Evolutionary conservation across 2,113 vertebrate genomes (phyloP).

Genomic region (Laticauda colubrina): DNA sequence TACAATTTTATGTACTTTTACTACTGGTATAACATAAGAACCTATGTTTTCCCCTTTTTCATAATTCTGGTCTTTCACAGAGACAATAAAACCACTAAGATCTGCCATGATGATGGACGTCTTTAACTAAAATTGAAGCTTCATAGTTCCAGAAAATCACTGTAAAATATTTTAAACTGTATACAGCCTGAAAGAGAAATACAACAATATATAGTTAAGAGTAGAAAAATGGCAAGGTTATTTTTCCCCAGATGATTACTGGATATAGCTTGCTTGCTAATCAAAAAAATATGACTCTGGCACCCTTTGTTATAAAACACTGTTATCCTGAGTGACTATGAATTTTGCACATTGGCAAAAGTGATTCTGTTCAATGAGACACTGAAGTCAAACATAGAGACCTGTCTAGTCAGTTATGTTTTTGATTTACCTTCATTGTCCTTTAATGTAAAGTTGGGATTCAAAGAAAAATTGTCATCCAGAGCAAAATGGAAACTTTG

Average conservation of each 20-base stretch:
- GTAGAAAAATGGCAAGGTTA: not conserved
- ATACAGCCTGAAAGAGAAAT: not conserved
- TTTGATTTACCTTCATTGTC: constrained; percentile 90
- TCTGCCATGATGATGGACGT: not conserved
- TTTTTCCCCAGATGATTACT: not conserved
- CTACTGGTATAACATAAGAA: not conserved
- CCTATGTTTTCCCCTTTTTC: not conserved
- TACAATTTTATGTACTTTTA: not conserved
- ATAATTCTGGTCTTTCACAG: not conserved
- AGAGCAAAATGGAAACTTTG: constrained; percentile 87
- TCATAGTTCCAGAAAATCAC: not conserved
- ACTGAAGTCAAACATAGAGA: not conserved
- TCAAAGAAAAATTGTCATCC: constrained; percentile 78
- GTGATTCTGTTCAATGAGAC: constrained; percentile 23
- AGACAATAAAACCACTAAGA: not conserved
- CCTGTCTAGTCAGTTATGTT: constrained; percentile 12
- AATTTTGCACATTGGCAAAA: not conserved
- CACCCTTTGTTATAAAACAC: constrained; percentile 4
- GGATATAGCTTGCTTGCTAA: constrained; percentile 1
- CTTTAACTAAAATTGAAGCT: not conserved
- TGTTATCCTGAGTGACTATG: not conserved
- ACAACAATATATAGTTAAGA: constrained; percentile 5
- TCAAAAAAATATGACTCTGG: not conserved
- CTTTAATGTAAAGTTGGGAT: constrained; percentile 96
- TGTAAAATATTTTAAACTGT: not conserved